Conservation (phyloP, 1,140 invertebrate genomes). For the Drosophila santomea region DNA sequence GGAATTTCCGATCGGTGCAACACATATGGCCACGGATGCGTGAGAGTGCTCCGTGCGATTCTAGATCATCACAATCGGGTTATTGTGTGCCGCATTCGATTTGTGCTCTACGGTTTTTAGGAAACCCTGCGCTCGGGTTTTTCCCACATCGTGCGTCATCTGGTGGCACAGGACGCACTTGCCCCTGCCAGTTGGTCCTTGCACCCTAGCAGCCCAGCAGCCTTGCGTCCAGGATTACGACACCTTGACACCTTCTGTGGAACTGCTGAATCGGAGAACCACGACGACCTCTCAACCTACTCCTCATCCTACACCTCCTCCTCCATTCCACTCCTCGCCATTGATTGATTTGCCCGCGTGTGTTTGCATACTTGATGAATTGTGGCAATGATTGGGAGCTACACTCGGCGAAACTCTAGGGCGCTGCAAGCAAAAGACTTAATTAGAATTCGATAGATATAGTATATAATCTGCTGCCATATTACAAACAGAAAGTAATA, state of each 20-base stretch:
- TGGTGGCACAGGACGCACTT: constrained; percentile 31
- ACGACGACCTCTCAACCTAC: constrained; percentile 9
- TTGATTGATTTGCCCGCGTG: constrained; percentile 57
- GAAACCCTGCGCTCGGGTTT: constrained; percentile 24
- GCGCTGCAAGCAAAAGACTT: neutral
- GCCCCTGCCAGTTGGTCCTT: neutral
- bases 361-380: constrained; percentile 19
- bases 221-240: constrained; percentile 20
- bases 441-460: too few species aligned
- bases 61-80: constrained; percentile 52
- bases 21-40: constrained; percentile 57
- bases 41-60: constrained; percentile 43
- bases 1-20: constrained; percentile 59
- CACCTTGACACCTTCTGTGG: constrained; percentile 12
- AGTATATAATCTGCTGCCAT: too few species aligned
- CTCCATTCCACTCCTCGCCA: constrained; percentile 8
- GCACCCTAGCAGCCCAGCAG: neutral
- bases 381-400: constrained; percentile 11
- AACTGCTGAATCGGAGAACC: constrained; percentile 1
- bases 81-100: constrained; percentile 27
- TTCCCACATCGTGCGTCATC: constrained; percentile 57
- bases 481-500: too few species aligned
- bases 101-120: neutral
- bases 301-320: neutral
- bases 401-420: neutral